Percentiles rank a stretch among this genome's conserved stretches.
Evolutionary conservation across 1,140 invertebrate species (phyloP).

Genomic region (Rhynchophorus ferrugineus): DNA sequence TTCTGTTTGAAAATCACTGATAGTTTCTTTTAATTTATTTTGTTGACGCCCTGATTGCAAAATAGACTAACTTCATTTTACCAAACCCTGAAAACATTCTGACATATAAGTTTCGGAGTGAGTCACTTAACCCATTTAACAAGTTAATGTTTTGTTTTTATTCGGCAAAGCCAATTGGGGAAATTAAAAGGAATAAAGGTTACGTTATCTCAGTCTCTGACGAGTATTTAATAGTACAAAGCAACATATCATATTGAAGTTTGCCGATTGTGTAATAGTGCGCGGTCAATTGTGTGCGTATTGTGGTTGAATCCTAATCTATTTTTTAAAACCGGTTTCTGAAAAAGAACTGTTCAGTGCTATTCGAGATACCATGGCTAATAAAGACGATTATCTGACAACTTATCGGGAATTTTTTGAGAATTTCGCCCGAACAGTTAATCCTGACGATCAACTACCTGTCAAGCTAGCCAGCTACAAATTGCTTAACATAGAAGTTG

Average conservation of each 20-base stretch:
- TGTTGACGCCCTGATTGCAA: not conserved
- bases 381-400: constrained; percentile 57
- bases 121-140: constrained; percentile 13
- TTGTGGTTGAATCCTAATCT: not conserved
- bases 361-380: constrained; percentile 32
- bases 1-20: too few species aligned
- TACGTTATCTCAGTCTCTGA: not conserved
- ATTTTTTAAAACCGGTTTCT: not conserved
- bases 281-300: not conserved
- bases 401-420: constrained; percentile 62
- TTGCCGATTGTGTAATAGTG: constrained; percentile 10
- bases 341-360: not conserved
- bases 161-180: not conserved
- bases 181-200: constrained; percentile 4
- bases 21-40: not conserved
- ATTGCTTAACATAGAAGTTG: constrained; percentile 59
- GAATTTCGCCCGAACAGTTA: constrained; percentile 56
- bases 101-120: constrained; percentile 2
- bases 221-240: constrained; percentile 22
- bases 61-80: not conserved
- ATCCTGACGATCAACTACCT: constrained; percentile 64
- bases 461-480: constrained; percentile 61
- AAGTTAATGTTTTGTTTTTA: constrained; percentile 8
- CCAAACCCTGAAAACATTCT: constrained; percentile 4
- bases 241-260: constrained; percentile 21